Conservation (phyloP, 2,888 invertebrate genomes). For the Ecliptopera silaceata region DNA sequence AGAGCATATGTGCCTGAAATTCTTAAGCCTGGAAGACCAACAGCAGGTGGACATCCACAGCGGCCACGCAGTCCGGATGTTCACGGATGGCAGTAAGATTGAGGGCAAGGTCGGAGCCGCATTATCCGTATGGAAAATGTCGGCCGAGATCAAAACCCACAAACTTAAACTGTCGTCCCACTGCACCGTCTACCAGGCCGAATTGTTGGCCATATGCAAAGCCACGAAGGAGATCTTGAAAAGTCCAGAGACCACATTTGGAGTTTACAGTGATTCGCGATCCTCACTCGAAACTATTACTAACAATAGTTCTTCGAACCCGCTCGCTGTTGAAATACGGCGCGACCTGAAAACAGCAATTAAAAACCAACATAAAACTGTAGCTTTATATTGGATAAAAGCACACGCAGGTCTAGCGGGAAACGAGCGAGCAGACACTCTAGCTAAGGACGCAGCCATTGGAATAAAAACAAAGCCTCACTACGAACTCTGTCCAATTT, state of each 20-base stretch:
- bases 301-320: slow-evolving; percentile 1
- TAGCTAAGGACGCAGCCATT: slow-evolving; percentile 9
- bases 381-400: slow-evolving; percentile 11
- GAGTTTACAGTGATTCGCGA: slow-evolving; percentile 16
- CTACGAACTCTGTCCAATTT: too few relatives aligned
- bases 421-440: not conserved
- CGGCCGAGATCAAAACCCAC: slow-evolving; percentile 1
- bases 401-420: slow-evolving; percentile 19
- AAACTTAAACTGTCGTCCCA: slow-evolving; percentile 8
- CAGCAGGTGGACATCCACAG: not conserved
- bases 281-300: slow-evolving; percentile 1
- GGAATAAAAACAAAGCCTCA: too few relatives aligned
- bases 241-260: not conserved
- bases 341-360: not conserved
- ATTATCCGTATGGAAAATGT: too few relatives aligned
- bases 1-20: not conserved
- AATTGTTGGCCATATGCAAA: slow-evolving; percentile 7
- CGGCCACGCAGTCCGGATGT: slow-evolving; percentile 1
- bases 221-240: not conserved
- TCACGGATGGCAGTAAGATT: slow-evolving; percentile 20
- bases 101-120: too few relatives aligned
- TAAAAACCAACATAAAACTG: not conserved
- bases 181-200: slow-evolving; percentile 17
- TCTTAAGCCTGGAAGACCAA: slow-evolving; percentile 13
- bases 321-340: slow-evolving; percentile 1